Evolutionary conservation across 2,113 vertebrate genomes (phyloP).

Genomic region (Equus przewalskii): DNA sequence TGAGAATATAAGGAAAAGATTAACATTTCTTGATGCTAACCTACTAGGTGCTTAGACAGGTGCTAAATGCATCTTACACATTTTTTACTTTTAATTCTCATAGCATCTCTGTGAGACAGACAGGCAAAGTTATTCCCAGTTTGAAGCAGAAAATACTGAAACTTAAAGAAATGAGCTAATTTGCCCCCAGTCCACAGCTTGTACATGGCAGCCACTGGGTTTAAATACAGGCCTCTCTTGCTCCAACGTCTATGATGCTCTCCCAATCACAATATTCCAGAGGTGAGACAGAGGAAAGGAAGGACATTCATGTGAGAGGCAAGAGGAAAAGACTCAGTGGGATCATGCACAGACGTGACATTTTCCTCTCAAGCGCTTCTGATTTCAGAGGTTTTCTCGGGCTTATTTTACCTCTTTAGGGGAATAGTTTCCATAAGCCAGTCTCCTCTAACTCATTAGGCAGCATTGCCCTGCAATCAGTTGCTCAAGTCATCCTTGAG

Average conservation of each 20-base stretch:
- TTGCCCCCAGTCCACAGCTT: not conserved
- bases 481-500: not conserved
- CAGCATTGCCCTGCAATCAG: not conserved
- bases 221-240: not conserved
- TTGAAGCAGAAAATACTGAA: slow-evolving; percentile 4
- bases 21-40: not conserved
- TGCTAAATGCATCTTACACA: not conserved
- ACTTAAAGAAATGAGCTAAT: not conserved
- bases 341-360: not conserved
- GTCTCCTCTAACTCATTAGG: not conserved
- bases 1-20: not conserved
- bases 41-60: not conserved
- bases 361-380: slow-evolving; percentile 58
- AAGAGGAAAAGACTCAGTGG: not conserved
- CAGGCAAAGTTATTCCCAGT: not conserved
- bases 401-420: not conserved
- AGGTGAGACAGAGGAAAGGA: not conserved
- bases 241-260: not conserved
- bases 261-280: not conserved
- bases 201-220: not conserved
- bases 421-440: not conserved
- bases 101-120: not conserved
- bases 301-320: not conserved
- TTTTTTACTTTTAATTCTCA: slow-evolving; percentile 38
- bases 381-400: not conserved